Conservation (phyloP, 2,797 vertebrate species). For the Betta splendens region DNA sequence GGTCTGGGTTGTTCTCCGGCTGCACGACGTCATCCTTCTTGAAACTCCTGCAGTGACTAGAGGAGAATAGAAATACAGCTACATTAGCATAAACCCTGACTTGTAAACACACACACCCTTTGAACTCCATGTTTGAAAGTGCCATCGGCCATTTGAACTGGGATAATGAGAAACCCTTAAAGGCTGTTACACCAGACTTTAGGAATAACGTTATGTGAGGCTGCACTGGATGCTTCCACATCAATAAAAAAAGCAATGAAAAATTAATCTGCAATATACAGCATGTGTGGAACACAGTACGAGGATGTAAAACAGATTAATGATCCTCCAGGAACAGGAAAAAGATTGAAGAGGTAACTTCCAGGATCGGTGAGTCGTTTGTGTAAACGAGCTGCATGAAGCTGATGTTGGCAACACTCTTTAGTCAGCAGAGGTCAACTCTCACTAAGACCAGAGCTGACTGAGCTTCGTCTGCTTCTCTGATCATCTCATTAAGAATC, state of each 20-base stretch:
- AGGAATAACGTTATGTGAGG: neutral
- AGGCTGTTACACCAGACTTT: slow-evolving; percentile 2
- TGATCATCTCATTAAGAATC: too few species aligned
- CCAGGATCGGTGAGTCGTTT: too few species aligned
- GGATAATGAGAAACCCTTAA: slow-evolving; percentile 3
- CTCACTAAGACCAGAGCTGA: too few species aligned
- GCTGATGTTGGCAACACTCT: too few species aligned
- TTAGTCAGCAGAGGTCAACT: too few species aligned
- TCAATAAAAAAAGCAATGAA: slow-evolving; percentile 1
- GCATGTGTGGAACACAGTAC: too few species aligned
- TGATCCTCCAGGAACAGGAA: too few species aligned
- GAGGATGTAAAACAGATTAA: too few species aligned
- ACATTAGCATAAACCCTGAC: neutral
- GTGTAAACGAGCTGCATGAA: too few species aligned
- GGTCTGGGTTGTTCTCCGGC: neutral
- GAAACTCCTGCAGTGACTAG: neutral
- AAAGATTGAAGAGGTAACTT: too few species aligned
- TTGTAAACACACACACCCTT: neutral
- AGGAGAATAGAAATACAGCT: slow-evolving; percentile 2
- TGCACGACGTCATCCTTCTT: neutral
- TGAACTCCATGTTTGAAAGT: slow-evolving; percentile 2
- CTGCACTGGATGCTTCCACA: neutral
- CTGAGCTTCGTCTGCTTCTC: too few species aligned
- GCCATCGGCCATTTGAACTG: neutral
- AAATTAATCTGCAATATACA: too few species aligned